phyloP scores from a whole-genome alignment of 2,888 invertebrate genomes.

The Chloroclysta siterata region DNA sequence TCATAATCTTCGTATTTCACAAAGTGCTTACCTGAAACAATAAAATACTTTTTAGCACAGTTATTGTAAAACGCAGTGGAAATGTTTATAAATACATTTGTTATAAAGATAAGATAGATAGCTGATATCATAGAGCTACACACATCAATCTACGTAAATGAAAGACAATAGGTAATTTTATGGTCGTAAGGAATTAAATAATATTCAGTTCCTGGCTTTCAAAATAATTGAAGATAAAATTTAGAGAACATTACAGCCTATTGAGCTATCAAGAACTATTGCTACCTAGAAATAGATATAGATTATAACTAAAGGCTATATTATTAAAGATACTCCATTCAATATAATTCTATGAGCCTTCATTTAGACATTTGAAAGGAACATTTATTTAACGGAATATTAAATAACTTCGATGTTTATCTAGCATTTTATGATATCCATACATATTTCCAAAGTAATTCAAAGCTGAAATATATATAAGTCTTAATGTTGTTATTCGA shows the following conservation, averaged over 20 bases:
- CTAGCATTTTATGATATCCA: slow-evolving; percentile 3
- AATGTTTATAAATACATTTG: slow-evolving; percentile 1
- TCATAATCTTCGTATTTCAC: not conserved
- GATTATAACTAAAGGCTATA: slow-evolving; percentile 11
- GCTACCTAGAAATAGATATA: not conserved
- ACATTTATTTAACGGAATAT: not conserved
- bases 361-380: slow-evolving; percentile 26
- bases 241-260: slow-evolving; percentile 12
- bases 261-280: slow-evolving; percentile 26
- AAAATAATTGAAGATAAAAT: not conserved
- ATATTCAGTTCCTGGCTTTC: not conserved
- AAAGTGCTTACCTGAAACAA: slow-evolving; percentile 56
- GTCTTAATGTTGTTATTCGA: slow-evolving; percentile 44
- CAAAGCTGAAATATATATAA: slow-evolving; percentile 44
- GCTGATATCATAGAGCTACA: not conserved
- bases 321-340: slow-evolving; percentile 19
- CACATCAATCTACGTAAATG: not conserved
- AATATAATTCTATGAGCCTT: slow-evolving; percentile 17
- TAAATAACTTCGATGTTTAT: not conserved
- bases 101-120: slow-evolving; percentile 19
- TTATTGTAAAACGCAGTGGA: not conserved
- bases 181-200: not conserved
- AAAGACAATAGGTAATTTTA: not conserved
- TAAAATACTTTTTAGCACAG: slow-evolving; percentile 1
- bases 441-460: slow-evolving; percentile 4